A percentile compares a stretch with the other conserved stretches of the same genome.
Conservation (phyloP, 2,113 vertebrate species). For the Illadopsis cleaveri region DNA sequence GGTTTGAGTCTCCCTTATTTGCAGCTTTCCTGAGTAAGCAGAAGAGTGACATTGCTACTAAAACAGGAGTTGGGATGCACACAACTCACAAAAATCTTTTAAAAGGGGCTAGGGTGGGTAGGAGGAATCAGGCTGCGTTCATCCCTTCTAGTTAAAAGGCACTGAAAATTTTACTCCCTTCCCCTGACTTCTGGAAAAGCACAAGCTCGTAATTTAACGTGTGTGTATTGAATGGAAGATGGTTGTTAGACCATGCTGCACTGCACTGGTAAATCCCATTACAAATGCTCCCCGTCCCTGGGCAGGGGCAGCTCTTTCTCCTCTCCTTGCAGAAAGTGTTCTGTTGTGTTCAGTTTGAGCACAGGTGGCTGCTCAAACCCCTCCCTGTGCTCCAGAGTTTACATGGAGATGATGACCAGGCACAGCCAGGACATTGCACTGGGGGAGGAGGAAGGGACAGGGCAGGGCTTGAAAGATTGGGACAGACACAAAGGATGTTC, state of each 20-base stretch:
- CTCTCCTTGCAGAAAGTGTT: background rate
- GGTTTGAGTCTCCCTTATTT: constrained; percentile 45
- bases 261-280: constrained; percentile 27
- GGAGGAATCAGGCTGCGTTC: background rate
- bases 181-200: constrained; percentile 70
- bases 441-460: background rate
- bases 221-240: background rate
- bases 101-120: background rate
- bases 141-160: constrained; percentile 6
- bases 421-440: accelerated
- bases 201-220: constrained; percentile 70
- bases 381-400: background rate
- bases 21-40: constrained; percentile 39
- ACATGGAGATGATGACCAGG: background rate
- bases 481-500: background rate
- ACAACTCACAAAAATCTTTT: background rate
- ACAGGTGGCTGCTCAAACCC: constrained; percentile 2
- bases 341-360: background rate
- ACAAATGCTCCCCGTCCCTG: constrained; percentile 7
- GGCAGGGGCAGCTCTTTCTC: constrained; percentile 14
- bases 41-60: background rate
- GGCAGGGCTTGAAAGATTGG: background rate
- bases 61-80: constrained; percentile 34
- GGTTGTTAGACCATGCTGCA: constrained; percentile 27
- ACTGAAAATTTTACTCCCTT: constrained; percentile 25